Base-by-base conservation (phyloP, 2,888 invertebrate species). In the Altica lythri region DNA sequence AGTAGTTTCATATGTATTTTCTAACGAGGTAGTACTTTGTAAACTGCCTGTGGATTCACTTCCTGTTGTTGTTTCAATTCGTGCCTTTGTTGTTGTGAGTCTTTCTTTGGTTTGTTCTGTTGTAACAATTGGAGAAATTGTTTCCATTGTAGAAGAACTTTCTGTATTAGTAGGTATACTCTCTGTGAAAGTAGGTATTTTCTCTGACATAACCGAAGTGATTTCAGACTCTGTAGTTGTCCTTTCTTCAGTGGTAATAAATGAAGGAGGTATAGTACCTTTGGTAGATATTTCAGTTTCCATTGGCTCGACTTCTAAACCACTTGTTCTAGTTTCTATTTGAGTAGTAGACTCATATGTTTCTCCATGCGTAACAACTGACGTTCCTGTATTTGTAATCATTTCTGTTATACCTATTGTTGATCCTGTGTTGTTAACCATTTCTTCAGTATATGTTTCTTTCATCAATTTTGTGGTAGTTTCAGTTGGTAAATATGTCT, bases 161-260 rank as follows among this genome's bases (percentile, higher is more conserved):
- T 3, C 29, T n/a, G 2, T 2, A n/a, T 2, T 2, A 2, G 10
- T n/a, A 2, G 29, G 9, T 29, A 10, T 29, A 29, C 4, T 2
- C 3, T 29, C 29, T n/a, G 29, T 29, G n/a, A n/a, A n/a, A 29
- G 29, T 29, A 3, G 29, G 3, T 3, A n/a, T 9, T 29, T 29
- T 29, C 3, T 9, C 10, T 29, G 29, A n/a, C 9, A n/a, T n/a
- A n/a, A n/a, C 29, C 9, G 29, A n/a, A 29, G 29, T 29, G 10
- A 29, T 3, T 29, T 29, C 29, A 4, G 49, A 57, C 10, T 12
- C 18, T 9, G 51, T 38, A n/a, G 60, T 52, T 1, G 44, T 55
- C 4, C 51, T 50, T 37, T 55, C 56, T 32, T 56, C 29, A 13
- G 37, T 37, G 32, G 51, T 51, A 17, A 40, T 47, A 29, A n/a